Conservation (phyloP, 2,113 vertebrate genomes). For the Microcebus jonahi region DNA sequence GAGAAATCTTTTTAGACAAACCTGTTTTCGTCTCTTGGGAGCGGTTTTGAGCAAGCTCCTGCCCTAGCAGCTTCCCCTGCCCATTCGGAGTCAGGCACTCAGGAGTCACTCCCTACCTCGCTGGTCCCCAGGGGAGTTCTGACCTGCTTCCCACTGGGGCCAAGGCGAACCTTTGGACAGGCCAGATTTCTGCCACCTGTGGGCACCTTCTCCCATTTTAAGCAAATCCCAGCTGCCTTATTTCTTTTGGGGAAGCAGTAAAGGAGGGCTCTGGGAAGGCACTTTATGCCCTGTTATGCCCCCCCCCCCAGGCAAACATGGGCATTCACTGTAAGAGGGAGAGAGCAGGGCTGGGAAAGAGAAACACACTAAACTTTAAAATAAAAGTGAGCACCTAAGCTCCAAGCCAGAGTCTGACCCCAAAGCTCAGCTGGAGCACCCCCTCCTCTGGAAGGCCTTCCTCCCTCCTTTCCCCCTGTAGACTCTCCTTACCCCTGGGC, state of each 20-base stretch:
- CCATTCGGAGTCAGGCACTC: constrained; percentile 39
- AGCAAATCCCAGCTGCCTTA: background rate
- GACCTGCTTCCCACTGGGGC: constrained; percentile 67
- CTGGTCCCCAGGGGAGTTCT: constrained; percentile 38
- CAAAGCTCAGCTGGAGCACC: background rate
- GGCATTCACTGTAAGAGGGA: background rate
- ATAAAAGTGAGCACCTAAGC: background rate
- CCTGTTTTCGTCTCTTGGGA: constrained; percentile 63
- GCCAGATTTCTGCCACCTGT: background rate
- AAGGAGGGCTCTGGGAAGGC: background rate
- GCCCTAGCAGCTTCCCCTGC: background rate
- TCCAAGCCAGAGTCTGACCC: background rate
- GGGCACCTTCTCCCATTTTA: background rate
- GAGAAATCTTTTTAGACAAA: constrained; percentile 47
- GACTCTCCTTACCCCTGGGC: background rate
- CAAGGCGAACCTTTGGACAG: background rate
- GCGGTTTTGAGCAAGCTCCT: background rate
- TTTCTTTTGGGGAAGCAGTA: background rate
- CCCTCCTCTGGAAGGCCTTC: background rate
- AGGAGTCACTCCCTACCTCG: background rate
- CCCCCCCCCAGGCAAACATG: background rate
- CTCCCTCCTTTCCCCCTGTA: background rate
- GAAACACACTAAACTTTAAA: background rate
- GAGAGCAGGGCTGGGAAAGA: background rate
- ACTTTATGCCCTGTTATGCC: background rate